These are phyloP conservation scores for Drosophila pruinosa DNA, from an alignment of 1,140 invertebrate species.

Conservation along the genomic window DNA sequence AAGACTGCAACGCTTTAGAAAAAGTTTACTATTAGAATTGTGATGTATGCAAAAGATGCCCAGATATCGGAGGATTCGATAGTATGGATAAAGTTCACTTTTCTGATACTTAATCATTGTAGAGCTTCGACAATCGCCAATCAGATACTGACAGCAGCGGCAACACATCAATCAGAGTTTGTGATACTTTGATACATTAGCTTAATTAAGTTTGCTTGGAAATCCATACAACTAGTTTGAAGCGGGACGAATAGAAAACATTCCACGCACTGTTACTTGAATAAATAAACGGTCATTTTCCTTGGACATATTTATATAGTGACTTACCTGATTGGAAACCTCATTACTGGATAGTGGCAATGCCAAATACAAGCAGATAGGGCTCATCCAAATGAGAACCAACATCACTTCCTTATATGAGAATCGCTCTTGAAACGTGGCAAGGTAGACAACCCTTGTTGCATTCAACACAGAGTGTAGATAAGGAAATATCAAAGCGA, in stretches of 20 bases:
- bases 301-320: neutral
- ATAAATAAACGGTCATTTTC: neutral
- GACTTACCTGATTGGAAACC: constrained; percentile 53
- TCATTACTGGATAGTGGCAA: constrained; percentile 43
- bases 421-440: constrained; percentile 5
- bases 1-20: constrained; percentile 47
- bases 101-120: constrained; percentile 33
- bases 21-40: constrained; percentile 24
- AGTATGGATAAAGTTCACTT: constrained; percentile 46
- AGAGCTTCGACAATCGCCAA: neutral
- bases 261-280: neutral
- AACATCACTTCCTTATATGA: neutral
- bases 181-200: neutral
- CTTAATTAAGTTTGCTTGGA: constrained; percentile 27
- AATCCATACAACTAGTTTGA: neutral
- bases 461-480: constrained; percentile 33
- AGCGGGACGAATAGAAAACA: neutral
- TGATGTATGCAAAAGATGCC: constrained; percentile 68
- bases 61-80: constrained; percentile 59
- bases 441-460: constrained; percentile 31
- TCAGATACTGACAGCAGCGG: neutral
- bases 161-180: neutral
- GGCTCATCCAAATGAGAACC: constrained; percentile 33
- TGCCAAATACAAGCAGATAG: constrained; percentile 39
- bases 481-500: constrained; percentile 38